These are phyloP conservation scores for Pterophyllum scalare DNA, from an alignment of 2,113 vertebrate genomes.

Conservation along the genomic window DNA sequence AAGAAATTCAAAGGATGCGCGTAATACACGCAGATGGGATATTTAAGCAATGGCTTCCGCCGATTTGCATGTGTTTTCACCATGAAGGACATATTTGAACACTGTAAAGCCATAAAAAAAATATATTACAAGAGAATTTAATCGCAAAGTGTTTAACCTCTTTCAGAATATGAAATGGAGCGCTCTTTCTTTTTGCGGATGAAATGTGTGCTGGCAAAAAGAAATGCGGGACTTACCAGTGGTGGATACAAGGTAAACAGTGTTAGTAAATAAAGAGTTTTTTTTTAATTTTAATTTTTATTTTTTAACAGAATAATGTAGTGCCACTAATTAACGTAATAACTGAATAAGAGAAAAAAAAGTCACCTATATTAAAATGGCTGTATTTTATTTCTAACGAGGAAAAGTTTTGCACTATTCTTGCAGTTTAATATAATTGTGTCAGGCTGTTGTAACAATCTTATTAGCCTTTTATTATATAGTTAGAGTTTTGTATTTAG, in stretches of 20 bases:
- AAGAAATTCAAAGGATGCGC: not conserved
- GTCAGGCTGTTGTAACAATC: not conserved
- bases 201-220: constrained; percentile 98
- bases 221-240: constrained; percentile 97
- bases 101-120: not conserved
- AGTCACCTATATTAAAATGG: not conserved
- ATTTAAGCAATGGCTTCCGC: not conserved
- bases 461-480: not conserved
- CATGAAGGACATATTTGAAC: not conserved
- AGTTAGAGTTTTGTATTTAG: not conserved
- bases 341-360: not conserved
- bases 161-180: constrained; percentile 94
- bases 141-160: not conserved
- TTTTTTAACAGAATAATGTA: not conserved
- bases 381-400: not conserved
- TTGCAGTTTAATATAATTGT: not conserved
- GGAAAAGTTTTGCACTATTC: not conserved
- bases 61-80: not conserved
- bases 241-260: constrained; percentile 94
- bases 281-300: not conserved
- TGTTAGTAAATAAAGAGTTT: not conserved
- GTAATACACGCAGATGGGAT: not conserved
- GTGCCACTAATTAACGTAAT: not conserved
- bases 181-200: constrained; percentile 97
- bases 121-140: not conserved